phyloP scores from a whole-genome alignment of 1,140 invertebrate species.

The Cherax quadricarinatus region DNA sequence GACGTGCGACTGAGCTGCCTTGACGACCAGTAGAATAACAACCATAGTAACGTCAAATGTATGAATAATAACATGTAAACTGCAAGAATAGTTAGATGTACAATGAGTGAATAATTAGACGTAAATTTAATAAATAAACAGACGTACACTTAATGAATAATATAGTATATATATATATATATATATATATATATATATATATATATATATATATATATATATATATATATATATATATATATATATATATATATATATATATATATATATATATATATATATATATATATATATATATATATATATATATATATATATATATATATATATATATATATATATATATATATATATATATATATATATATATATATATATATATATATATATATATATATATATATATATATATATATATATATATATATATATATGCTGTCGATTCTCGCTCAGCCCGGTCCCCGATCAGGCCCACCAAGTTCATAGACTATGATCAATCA shows the following conservation, averaged over 20 bases:
- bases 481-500: too few species aligned
- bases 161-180: constrained; percentile 9
- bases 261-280: background rate
- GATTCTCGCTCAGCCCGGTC: too few species aligned
- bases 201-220: constrained; percentile 12
- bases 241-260: constrained; percentile 2
- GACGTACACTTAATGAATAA: too few species aligned
- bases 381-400: background rate
- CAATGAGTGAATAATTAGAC: too few species aligned
- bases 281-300: constrained; percentile 3
- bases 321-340: background rate
- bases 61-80: too few species aligned
- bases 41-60: too few species aligned
- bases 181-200: background rate
- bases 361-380: background rate
- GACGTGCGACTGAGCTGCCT: too few species aligned
- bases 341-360: background rate
- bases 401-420: constrained; percentile 3
- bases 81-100: too few species aligned
- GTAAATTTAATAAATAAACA: too few species aligned
- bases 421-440: background rate
- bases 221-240: background rate
- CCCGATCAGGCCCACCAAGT: too few species aligned
- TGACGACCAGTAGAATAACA: too few species aligned
- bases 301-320: background rate